phyloP scores from a whole-genome alignment of 2,888 invertebrate genomes.

The Ypsolopha sequella region DNA sequence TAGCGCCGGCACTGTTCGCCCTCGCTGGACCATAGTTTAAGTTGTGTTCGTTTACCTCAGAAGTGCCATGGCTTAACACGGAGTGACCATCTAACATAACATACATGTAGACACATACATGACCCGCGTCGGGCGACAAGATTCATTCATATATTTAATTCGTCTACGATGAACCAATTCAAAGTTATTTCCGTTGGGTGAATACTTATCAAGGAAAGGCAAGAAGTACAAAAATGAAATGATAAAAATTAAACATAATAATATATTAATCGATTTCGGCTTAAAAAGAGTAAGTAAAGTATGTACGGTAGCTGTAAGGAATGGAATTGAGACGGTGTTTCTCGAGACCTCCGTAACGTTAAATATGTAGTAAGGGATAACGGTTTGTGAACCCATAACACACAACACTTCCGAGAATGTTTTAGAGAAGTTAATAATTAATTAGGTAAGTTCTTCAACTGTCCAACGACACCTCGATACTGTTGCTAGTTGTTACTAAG shows the following conservation, averaged over 20 bases:
- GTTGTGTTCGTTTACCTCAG: constrained; percentile 53
- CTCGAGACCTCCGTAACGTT: constrained; percentile 2
- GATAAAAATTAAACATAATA: constrained; percentile 31
- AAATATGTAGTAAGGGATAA: background rate
- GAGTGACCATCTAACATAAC: background rate
- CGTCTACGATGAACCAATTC: background rate
- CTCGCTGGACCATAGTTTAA: constrained; percentile 29
- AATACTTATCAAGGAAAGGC: constrained; percentile 27
- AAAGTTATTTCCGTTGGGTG: constrained; percentile 12
- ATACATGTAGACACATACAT: background rate
- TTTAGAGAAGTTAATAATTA: constrained; percentile 15
- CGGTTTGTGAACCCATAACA: constrained; percentile 24
- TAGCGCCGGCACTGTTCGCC: constrained; percentile 5
- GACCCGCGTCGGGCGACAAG: constrained; percentile 23
- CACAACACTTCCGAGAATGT: constrained; percentile 28
- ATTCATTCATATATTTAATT: constrained; percentile 1
- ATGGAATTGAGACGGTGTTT: constrained; percentile 45
- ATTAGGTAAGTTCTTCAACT: constrained; percentile 27
- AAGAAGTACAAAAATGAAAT: constrained; percentile 54
- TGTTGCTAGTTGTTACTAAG: constrained; percentile 43
- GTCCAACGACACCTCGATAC: constrained; percentile 37
- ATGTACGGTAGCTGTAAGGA: constrained; percentile 47
- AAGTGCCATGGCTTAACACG: constrained; percentile 39
- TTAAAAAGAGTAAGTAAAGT: constrained; percentile 31
- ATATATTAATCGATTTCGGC: constrained; percentile 40